Evolutionary conservation across 2,888 invertebrate species (phyloP).

Genomic region (Lottia scabra): DNA sequence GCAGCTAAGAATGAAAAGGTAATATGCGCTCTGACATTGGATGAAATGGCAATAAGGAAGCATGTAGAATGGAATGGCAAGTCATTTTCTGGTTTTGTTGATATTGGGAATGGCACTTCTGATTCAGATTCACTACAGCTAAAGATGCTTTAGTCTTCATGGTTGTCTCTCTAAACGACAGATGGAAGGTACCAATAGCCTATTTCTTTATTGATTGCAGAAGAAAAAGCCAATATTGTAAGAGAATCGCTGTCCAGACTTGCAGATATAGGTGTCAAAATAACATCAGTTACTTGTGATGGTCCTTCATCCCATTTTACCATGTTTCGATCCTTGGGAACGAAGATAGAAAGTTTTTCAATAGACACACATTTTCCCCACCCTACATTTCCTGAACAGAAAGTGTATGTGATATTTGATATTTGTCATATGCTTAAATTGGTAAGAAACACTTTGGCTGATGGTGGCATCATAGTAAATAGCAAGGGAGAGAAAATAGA

Average conservation of each 20-base stretch:
- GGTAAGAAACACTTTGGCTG: not conserved
- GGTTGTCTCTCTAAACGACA: not conserved
- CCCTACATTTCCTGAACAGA: not conserved
- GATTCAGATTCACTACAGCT: conserved; percentile 8
- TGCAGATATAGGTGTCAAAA: not conserved
- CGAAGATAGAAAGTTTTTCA: not conserved
- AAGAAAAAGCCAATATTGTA: conserved; percentile 5
- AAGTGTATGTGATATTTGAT: not conserved
- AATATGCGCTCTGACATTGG: conserved; percentile 7
- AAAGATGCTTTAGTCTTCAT: conserved; percentile 6
- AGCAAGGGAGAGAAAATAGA: not conserved
- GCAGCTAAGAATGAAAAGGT: not conserved
- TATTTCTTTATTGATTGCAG: not conserved
- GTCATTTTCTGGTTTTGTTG: conserved; percentile 1
- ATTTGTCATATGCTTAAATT: not conserved
- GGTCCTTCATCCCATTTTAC: conserved; percentile 9
- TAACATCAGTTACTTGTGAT: conserved; percentile 10
- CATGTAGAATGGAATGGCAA: conserved; percentile 15
- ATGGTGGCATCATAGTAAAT: not conserved
- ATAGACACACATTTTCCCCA: not conserved
- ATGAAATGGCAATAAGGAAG: conserved; percentile 14
- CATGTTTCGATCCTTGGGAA: conserved; percentile 1
- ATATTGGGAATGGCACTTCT: conserved; percentile 2
- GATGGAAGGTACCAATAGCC: conserved; percentile 1
- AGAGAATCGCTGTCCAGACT: not conserved